phyloP scores from a whole-genome alignment of 2,113 vertebrate species.

The Monarcha castaneiventris region DNA sequence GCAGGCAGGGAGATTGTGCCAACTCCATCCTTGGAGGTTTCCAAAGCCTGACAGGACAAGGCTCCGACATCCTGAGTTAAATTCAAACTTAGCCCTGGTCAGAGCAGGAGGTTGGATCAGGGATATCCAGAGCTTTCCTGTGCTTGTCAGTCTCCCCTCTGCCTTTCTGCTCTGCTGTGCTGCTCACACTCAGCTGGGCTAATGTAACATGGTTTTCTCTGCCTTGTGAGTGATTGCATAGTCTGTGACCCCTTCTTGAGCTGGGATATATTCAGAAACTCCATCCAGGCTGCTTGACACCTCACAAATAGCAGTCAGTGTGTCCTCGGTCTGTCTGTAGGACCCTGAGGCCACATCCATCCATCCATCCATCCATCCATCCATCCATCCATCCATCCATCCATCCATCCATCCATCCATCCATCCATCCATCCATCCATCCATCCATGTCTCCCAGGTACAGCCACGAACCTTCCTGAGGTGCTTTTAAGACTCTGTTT shows the following conservation, averaged over 20 bases:
- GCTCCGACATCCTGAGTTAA: not conserved
- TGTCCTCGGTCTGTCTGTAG: not conserved
- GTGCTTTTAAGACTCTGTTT: not conserved
- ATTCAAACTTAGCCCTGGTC: not conserved
- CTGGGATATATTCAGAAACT: fast-evolving
- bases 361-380: not conserved
- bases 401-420: not conserved
- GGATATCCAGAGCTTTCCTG: not conserved
- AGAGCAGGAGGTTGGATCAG: not conserved
- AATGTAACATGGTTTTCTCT: fast-evolving
- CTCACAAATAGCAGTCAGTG: not conserved
- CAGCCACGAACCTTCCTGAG: not conserved
- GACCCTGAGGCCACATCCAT: not conserved
- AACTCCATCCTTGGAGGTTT: not conserved
- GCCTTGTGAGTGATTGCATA: fast-evolving
- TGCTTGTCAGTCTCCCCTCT: not conserved
- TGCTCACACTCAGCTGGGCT: not conserved
- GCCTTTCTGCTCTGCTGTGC: not conserved
- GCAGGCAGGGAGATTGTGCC: not conserved
- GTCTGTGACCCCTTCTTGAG: not conserved
- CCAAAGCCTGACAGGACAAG: not conserved
- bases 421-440: not conserved
- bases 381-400: not conserved
- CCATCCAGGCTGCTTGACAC: not conserved
- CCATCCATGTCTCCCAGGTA: not conserved